Evolutionary conservation across 2,888 invertebrate species (phyloP).

Genomic region (Lypha dubia): DNA sequence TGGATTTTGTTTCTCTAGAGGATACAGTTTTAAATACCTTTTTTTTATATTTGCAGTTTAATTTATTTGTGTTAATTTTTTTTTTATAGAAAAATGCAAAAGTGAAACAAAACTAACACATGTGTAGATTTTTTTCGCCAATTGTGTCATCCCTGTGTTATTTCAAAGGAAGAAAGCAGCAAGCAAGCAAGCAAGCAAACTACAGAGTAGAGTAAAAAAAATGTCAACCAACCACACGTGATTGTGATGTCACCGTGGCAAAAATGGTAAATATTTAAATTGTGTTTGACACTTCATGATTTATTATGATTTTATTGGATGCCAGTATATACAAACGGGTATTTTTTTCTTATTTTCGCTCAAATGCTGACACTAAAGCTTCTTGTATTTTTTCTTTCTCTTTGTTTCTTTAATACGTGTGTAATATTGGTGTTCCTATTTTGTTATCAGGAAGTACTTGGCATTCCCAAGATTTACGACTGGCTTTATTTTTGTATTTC

Average conservation of each 20-base stretch:
- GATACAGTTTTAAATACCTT: conserved; percentile 62
- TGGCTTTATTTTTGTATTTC: conserved; percentile 41
- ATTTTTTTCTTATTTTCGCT: conserved; percentile 3
- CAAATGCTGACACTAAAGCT: conserved; percentile 27
- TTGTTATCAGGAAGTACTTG: conserved; percentile 64
- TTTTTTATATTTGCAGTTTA: conserved; percentile 45
- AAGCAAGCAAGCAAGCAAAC: background rate
- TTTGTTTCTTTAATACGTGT: conserved; percentile 41
- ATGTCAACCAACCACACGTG: conserved; percentile 67
- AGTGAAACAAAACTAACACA: conserved; percentile 36
- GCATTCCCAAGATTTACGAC: conserved; percentile 70
- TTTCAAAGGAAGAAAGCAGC: background rate
- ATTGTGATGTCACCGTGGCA: conserved; percentile 69
- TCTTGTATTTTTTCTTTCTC: background rate
- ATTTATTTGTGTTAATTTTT: conserved; percentile 20
- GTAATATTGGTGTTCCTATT: conserved; percentile 42
- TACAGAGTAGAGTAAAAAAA: conserved; percentile 13
- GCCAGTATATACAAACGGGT: conserved; percentile 3
- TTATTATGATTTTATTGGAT: conserved; percentile 70
- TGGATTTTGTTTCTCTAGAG: conserved; percentile 53
- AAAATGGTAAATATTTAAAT: conserved; percentile 75
- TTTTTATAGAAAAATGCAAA: conserved; percentile 7
- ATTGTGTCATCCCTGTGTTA: background rate
- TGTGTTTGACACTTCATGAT: conserved; percentile 75
- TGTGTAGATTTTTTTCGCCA: conserved; percentile 49